phyloP scores from a whole-genome alignment of 2,888 invertebrate genomes.

The Cryptus viduatorius region DNA sequence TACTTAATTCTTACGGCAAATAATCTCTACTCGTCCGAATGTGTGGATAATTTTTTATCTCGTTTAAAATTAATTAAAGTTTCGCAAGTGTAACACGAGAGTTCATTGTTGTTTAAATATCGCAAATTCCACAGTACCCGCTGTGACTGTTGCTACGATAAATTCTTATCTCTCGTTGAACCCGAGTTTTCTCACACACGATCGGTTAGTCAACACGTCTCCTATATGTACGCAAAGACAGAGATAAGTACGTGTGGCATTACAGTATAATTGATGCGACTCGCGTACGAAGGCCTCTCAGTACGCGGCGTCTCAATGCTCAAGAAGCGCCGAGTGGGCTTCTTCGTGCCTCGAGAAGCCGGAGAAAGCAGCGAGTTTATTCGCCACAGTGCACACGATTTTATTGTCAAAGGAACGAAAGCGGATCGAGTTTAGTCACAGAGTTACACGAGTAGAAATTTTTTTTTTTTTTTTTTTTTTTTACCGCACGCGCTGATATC shows the following conservation, averaged over 20 bases:
- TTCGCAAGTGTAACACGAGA: conserved; percentile 7
- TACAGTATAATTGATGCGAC: conserved; percentile 54
- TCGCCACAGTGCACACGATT: conserved; percentile 56
- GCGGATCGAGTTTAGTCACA: conserved; percentile 54
- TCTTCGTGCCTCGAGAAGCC: conserved; percentile 41
- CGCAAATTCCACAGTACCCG: conserved; percentile 25
- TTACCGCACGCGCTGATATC: background rate
- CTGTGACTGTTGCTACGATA: conserved; percentile 27
- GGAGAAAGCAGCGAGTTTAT: conserved; percentile 60
- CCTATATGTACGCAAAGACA: background rate
- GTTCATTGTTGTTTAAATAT: background rate
- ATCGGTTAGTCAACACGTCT: conserved; percentile 18
- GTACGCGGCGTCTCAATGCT: conserved; percentile 50
- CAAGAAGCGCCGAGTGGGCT: conserved; percentile 25
- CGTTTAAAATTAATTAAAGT: background rate
- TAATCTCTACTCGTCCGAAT: no score
- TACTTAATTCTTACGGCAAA: no score
- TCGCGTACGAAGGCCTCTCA: conserved; percentile 51
- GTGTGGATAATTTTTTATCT: background rate
- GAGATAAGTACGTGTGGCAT: background rate
- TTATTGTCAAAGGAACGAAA: conserved; percentile 66
- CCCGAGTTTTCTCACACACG: conserved; percentile 19
- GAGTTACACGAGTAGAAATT: background rate
- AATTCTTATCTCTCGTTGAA: conserved; percentile 48
- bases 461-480: background rate